These are phyloP conservation scores for Anguilla marmorata DNA, from an alignment of 2,797 vertebrate species.

Conservation along the genomic window DNA sequence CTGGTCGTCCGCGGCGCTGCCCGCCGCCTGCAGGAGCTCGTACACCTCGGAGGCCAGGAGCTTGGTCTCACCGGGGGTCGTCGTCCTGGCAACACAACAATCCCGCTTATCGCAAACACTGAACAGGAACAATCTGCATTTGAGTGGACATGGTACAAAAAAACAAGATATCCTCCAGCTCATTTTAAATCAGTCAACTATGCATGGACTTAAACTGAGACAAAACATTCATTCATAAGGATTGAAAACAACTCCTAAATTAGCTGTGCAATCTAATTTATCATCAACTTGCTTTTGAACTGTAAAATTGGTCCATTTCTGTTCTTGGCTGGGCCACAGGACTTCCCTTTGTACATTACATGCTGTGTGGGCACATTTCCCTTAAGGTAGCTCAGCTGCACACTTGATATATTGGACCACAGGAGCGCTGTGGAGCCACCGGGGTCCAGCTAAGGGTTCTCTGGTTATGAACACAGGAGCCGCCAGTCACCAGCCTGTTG, in stretches of 20 bases:
- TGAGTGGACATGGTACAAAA: not conserved
- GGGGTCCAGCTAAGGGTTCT: not conserved
- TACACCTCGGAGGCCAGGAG: constrained; percentile 86
- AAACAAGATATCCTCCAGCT: not conserved
- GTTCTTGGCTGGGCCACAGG: not conserved
- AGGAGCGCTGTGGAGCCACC: not conserved
- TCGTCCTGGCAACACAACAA: constrained; percentile 68
- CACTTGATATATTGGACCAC: not conserved
- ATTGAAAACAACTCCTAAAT: not conserved
- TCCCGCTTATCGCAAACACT: not conserved
- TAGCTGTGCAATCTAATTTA: not conserved
- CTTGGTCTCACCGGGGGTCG: constrained; percentile 88
- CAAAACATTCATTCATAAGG: not conserved
- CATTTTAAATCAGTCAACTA: not conserved
- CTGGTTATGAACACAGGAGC: not conserved
- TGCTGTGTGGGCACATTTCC: not conserved
- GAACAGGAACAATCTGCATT: not conserved
- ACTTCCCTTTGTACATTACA: not conserved
- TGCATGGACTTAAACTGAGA: not conserved
- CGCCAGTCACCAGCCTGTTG: not conserved
- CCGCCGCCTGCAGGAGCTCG: constrained; percentile 80
- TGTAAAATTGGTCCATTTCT: not conserved
- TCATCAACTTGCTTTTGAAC: not conserved
- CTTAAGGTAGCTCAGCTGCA: not conserved
- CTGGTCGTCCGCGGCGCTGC: constrained; percentile 62